A percentile compares a stretch with the other conserved stretches of the same genome.
Evolutionary conservation across 2,888 invertebrate species (phyloP).

Genomic region (Actias luna): DNA sequence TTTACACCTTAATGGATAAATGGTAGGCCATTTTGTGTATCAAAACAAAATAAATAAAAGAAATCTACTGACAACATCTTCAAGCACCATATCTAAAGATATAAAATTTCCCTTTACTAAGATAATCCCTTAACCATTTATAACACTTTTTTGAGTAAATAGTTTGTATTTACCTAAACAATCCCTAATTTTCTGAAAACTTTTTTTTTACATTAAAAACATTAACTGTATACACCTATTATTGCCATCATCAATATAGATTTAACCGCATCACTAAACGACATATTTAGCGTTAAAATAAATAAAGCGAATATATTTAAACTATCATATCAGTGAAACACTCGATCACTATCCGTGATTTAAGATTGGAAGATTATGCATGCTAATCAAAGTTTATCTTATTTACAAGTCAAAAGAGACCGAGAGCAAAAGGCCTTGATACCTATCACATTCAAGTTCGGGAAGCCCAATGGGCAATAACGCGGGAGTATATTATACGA

Average conservation of each 20-base stretch:
- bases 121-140: conserved; percentile 64
- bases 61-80: conserved; percentile 43
- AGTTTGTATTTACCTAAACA: conserved; percentile 52
- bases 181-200: conserved; percentile 46
- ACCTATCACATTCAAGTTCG: conserved; percentile 73
- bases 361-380: conserved; percentile 59
- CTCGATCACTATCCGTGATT: conserved; percentile 58
- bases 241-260: conserved; percentile 71
- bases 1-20: conserved; percentile 14
- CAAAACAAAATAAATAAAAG: too few relatives aligned
- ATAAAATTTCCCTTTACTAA: conserved; percentile 52
- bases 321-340: conserved; percentile 33
- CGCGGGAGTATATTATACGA: too few relatives aligned
- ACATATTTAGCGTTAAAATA: conserved; percentile 51
- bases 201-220: conserved; percentile 68
- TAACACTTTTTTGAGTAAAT: conserved; percentile 52
- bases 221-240: conserved; percentile 73
- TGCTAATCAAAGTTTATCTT: conserved; percentile 66
- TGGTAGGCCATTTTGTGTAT: conserved; percentile 33
- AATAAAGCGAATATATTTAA: conserved; percentile 49
- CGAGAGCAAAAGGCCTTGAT: conserved; percentile 67
- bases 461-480: conserved; percentile 71
- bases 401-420: conserved; percentile 73
- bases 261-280: conserved; percentile 45
- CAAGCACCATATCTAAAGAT: conserved; percentile 62